A percentile compares a stretch with the other conserved stretches of the same genome.
Conservation (phyloP, 2,797 vertebrate genomes). For the Champsocephalus esox region DNA sequence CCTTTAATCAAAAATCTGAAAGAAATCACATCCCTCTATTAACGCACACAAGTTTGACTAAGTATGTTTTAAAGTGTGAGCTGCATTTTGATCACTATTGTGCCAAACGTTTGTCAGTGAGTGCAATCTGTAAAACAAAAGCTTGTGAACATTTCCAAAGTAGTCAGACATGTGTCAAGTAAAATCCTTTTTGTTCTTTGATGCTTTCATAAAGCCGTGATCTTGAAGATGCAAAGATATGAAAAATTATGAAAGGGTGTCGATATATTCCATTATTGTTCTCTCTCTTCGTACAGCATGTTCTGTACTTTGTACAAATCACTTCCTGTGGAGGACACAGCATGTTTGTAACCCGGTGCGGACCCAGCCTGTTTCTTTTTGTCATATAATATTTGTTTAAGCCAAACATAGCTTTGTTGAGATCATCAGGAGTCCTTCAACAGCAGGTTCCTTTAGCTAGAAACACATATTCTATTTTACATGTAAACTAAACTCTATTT, state of each 20-base stretch:
- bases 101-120: background rate
- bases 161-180: background rate
- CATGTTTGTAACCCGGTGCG: background rate
- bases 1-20: too few species aligned
- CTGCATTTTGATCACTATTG: background rate
- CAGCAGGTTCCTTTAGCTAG: background rate
- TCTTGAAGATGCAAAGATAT: conserved; percentile 14
- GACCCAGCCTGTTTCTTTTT: background rate
- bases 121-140: background rate
- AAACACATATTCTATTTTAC: background rate
- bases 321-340: conserved; percentile 10
- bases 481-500: background rate
- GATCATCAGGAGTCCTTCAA: background rate
- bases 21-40: background rate
- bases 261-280: background rate
- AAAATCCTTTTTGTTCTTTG: background rate
- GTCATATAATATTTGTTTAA: conserved; percentile 11
- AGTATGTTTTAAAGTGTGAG: background rate
- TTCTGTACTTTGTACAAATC: conserved; percentile 13
- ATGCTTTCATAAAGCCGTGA: background rate
- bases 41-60: background rate
- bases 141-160: background rate
- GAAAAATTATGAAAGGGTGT: background rate
- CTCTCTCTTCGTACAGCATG: conserved; percentile 1
- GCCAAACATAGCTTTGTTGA: conserved; percentile 6